phyloP scores from a whole-genome alignment of 2,113 vertebrate genomes.

The Gymnobelideus leadbeateri region DNA sequence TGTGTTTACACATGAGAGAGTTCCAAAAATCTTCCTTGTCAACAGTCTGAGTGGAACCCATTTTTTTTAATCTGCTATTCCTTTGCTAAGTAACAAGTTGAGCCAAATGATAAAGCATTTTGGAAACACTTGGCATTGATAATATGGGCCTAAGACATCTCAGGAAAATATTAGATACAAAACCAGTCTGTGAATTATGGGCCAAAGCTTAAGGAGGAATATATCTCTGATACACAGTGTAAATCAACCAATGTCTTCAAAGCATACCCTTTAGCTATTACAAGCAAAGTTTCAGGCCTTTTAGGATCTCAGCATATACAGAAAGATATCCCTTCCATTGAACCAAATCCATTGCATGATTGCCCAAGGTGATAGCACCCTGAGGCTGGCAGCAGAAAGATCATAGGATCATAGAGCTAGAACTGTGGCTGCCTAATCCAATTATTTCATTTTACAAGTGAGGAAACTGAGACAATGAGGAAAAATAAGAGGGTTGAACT shows the following conservation, averaged over 20 bases:
- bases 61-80: background rate
- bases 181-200: slow-evolving; percentile 1
- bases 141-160: slow-evolving; percentile 9
- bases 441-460: background rate
- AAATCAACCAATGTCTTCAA: background rate
- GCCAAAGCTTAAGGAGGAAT: slow-evolving; percentile 30
- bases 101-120: background rate
- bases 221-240: background rate
- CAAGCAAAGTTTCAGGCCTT: background rate
- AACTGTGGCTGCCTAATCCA: background rate
- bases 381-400: background rate
- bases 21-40: slow-evolving; percentile 20
- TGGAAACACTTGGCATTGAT: background rate
- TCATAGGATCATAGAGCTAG: background rate
- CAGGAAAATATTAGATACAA: background rate
- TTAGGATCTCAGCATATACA: background rate
- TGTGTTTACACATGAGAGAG: background rate
- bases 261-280: background rate
- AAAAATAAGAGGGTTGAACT: background rate
- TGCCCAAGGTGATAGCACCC: background rate
- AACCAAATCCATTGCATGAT: background rate
- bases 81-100: background rate
- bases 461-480: background rate
- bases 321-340: background rate
- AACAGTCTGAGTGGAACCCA: background rate